These are phyloP conservation scores for Rattus rattus DNA, from an alignment of 2,113 vertebrate genomes.

Conservation along the genomic window DNA sequence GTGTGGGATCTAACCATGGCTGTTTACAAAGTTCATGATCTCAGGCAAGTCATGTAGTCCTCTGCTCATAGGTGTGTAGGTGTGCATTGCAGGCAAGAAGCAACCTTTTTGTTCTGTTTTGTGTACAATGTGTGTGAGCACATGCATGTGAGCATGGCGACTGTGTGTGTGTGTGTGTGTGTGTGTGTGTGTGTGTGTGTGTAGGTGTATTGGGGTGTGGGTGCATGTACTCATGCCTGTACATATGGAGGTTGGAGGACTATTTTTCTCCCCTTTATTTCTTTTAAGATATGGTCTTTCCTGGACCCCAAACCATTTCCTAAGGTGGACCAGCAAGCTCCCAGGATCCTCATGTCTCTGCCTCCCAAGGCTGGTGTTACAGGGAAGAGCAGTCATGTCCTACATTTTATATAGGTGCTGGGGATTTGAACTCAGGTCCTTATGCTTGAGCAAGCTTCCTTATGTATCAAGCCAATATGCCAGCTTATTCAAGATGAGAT, in stretches of 20 bases:
- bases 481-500: background rate
- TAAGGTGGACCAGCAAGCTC: background rate
- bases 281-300: background rate
- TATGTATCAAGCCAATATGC: background rate
- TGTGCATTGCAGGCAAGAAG: background rate
- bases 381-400: background rate
- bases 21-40: background rate
- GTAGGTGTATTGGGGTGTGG: background rate
- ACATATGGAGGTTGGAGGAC: background rate
- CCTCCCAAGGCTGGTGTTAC: background rate
- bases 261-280: background rate
- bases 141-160: background rate
- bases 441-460: background rate
- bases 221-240: too few species aligned
- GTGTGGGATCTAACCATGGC: background rate
- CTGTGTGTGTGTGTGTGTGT: background rate
- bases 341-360: background rate
- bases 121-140: background rate
- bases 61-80: background rate
- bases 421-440: background rate
- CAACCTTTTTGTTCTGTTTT: background rate
- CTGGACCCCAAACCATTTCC: background rate
- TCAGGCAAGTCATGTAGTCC: background rate
- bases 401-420: background rate
- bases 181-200: background rate